Conservation (phyloP, 1,140 invertebrate species). For the Cydia strobilella region DNA sequence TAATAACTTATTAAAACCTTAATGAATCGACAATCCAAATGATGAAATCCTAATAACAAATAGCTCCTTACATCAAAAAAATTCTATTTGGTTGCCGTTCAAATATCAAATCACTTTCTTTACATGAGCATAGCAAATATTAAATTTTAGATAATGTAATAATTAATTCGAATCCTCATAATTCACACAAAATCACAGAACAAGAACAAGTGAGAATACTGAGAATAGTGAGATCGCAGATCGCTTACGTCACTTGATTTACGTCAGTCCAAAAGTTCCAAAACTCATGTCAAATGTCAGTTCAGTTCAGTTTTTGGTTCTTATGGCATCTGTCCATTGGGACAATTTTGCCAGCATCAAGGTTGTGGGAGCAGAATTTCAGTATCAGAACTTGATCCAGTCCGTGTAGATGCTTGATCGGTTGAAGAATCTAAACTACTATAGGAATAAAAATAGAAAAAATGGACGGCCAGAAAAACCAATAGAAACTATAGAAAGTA, state of each 20-base stretch:
- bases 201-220: no score
- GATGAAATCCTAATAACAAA: background rate
- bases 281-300: slow-evolving; percentile 15
- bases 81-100: background rate
- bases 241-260: slow-evolving; percentile 18
- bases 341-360: no score
- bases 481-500: no score
- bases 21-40: background rate
- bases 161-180: background rate
- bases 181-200: slow-evolving; percentile 24
- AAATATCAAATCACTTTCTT: background rate
- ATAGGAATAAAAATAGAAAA: no score
- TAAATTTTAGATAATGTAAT: slow-evolving; percentile 33
- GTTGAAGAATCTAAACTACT: no score
- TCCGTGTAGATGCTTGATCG: no score
- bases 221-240: background rate
- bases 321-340: no score
- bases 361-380: no score
- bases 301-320: no score
- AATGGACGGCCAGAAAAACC: no score
- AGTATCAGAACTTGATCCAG: no score
- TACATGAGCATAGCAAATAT: slow-evolving; percentile 34
- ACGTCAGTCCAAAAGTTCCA: background rate
- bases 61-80: background rate
- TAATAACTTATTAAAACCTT: background rate